Conservation (phyloP, 2,113 vertebrate species). For the Neopipo cinnamomea region DNA sequence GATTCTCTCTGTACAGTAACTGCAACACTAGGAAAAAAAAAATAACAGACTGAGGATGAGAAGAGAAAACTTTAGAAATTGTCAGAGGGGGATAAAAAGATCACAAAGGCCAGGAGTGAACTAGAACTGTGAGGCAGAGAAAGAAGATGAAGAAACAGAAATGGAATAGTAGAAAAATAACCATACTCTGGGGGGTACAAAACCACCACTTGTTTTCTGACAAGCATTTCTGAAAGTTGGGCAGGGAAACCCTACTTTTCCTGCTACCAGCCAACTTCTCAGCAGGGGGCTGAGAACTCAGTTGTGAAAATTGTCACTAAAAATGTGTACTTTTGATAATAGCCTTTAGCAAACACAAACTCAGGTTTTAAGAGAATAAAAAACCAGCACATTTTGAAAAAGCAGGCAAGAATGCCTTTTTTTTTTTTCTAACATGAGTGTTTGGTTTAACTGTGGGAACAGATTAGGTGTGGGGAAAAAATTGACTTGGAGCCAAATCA, state of each 20-base stretch:
- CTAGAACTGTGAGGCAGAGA: not conserved
- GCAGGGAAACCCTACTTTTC: not conserved
- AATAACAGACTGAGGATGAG: not conserved
- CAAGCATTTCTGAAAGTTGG: not conserved
- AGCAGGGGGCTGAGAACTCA: not conserved
- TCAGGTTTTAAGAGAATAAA: not conserved
- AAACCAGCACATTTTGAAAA: not conserved
- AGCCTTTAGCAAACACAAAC: not conserved
- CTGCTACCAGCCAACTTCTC: not conserved
- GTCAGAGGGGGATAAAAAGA: not conserved
- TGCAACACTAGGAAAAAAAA: not conserved
- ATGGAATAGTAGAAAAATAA: not conserved
- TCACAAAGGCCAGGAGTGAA: not conserved
- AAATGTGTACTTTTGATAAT: not conserved
- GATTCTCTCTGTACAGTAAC: not conserved
- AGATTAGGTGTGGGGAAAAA: not conserved
- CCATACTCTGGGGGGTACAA: not conserved
- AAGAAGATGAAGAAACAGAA: not conserved
- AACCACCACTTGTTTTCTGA: not conserved
- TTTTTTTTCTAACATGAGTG: not conserved
- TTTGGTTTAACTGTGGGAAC: not conserved
- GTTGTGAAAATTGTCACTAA: not conserved
- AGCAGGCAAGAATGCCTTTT: rapidly evolving
- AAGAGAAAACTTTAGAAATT: not conserved
- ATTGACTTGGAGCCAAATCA: not conserved